phyloP scores from a whole-genome alignment of 1,140 invertebrate species.

The Phenacoccus solenopsis region DNA sequence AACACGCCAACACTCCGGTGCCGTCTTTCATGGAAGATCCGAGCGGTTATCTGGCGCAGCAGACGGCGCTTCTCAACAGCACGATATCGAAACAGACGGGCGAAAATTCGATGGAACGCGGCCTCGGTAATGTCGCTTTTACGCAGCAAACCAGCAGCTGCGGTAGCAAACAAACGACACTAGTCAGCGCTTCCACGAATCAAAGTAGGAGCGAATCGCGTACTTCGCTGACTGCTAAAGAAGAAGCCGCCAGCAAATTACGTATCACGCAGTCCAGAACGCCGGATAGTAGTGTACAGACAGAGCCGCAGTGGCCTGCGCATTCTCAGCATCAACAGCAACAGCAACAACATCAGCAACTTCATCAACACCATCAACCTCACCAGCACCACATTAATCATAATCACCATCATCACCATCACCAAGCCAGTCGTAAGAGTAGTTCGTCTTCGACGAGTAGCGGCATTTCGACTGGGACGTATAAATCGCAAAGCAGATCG shows the following conservation, averaged over 20 bases:
- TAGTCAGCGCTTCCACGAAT: background rate
- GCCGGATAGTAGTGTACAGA: conserved; percentile 20
- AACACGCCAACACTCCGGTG: conserved; percentile 27
- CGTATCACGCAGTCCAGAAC: background rate
- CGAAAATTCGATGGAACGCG: conserved; percentile 24
- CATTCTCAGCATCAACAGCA: background rate
- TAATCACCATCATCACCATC: no score
- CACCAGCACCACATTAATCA: background rate
- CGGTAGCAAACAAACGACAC: conserved; percentile 13
- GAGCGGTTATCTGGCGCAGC: conserved; percentile 73
- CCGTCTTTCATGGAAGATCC: conserved; percentile 79
- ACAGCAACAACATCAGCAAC: no score
- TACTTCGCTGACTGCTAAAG: no score
- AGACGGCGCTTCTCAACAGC: conserved; percentile 67
- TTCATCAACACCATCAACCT: background rate
- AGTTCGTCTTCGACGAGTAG: no score
- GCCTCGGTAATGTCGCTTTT: background rate
- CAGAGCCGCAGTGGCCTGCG: background rate
- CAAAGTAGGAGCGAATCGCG: background rate
- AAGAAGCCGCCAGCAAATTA: background rate
- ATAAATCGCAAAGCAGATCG: conserved; percentile 41
- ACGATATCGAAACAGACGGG: conserved; percentile 65
- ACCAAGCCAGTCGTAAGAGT: no score
- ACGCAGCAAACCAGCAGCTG: background rate
- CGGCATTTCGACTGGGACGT: background rate